These are phyloP conservation scores for Charina bottae DNA, from an alignment of 2,113 vertebrate species.

Conservation along the genomic window DNA sequence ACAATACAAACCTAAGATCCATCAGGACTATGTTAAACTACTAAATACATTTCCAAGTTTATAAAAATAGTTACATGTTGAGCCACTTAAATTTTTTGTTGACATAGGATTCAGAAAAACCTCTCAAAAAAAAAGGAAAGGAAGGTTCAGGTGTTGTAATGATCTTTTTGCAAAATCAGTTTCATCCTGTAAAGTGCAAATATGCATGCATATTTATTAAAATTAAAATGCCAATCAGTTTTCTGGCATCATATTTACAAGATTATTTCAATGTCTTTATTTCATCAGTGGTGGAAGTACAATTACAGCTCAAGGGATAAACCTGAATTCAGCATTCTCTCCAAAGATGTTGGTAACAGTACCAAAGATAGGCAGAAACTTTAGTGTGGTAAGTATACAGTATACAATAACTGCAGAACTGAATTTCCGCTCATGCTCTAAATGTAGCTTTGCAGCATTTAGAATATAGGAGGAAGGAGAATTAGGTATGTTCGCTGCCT, in stretches of 20 bases:
- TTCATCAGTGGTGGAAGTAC: constrained; percentile 91
- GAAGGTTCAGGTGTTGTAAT: not conserved
- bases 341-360: constrained; percentile 91
- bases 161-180: not conserved
- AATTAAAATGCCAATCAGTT: not conserved
- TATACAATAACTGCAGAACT: not conserved
- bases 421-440: not conserved
- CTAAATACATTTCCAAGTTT: not conserved
- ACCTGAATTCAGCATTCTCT: constrained; percentile 88
- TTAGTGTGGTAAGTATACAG: constrained; percentile 91
- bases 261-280: constrained; percentile 34
- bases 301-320: constrained; percentile 88
- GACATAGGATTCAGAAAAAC: not conserved
- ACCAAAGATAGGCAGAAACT: constrained; percentile 80
- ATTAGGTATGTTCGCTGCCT: too few relatives aligned
- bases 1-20: not conserved
- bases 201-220: not conserved
- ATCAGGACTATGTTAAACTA: not conserved
- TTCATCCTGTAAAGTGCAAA: not conserved
- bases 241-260: not conserved
- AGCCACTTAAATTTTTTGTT: not conserved
- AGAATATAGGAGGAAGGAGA: too few relatives aligned
- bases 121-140: not conserved
- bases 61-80: not conserved
- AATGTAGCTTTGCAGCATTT: not conserved